Evolutionary conservation across 2,888 invertebrate genomes (phyloP), one percentile per base, ranked within the genome.

Genomic region (Oegoconia quadripuncta): DNA sequence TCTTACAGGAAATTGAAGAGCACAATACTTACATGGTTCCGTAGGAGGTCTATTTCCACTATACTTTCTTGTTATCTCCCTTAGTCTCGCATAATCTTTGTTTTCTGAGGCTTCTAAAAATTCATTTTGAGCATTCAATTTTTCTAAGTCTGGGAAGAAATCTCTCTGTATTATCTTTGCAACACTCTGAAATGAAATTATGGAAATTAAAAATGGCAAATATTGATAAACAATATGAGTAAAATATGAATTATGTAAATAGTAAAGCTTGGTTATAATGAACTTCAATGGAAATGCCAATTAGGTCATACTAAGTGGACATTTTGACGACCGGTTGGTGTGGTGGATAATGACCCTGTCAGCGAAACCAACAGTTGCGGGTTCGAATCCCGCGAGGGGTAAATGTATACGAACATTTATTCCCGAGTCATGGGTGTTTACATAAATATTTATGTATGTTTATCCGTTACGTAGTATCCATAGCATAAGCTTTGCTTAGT

Each of bases 91-190:
- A 37, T 94, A 91, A 69, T 99, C 97, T 65, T 98, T 98, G 39
- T 92, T 92, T 55, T 97, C 95, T 29, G 96, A 84, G 0, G 99
- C 99, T 53, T 97, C 97, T 30, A 98, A 81, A 69, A 96, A 98
- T 44, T 96, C 96, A 75, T 95, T 95, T 69, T 98, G 97, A 0
- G 97, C 97, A 56, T 94, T 93, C 20, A 99, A 75, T 69, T 95
- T 97, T 49, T 96, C 95, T 46, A 99, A 79, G 72, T 99, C 98
- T 0, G 99, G 99, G 68, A 97, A 99, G 70, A 98, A 99, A 67
- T 99, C 99, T 50, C 98, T 91, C 68, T 98, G 96, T 53, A 99
- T 98, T 36, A 99, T 99, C 74, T 95, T 95, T 15, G 96, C 95
- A 73, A 99, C 92, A 69, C 94, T 93, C 91, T 95, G 74, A 34